Evolutionary conservation across 2,113 vertebrate genomes (phyloP).

Genomic region (Malaclemys terrapin): DNA sequence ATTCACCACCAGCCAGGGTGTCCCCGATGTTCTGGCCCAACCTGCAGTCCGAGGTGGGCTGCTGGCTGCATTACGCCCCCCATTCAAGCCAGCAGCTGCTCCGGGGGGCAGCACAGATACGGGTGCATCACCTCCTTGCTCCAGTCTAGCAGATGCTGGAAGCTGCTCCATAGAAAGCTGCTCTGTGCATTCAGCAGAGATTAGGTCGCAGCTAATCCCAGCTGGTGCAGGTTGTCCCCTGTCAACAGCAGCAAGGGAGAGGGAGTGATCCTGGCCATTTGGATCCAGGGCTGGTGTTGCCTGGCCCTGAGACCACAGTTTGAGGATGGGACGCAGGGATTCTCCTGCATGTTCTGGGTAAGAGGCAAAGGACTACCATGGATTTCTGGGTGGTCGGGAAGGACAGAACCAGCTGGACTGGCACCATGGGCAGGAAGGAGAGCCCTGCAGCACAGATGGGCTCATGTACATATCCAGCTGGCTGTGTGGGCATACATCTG

Average conservation of each 20-base stretch:
- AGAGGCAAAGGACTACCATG: background rate
- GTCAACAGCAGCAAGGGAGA: background rate
- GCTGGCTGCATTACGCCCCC: background rate
- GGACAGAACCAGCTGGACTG: background rate
- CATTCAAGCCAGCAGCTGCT: background rate
- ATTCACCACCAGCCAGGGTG: background rate
- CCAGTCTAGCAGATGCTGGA: background rate
- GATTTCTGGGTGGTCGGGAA: background rate
- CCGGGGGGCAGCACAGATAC: background rate
- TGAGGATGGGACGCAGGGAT: background rate
- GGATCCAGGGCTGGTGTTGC: background rate
- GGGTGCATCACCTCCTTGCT: background rate
- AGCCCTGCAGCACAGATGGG: too few species aligned
- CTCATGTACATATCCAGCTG: background rate
- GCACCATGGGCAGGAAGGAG: background rate
- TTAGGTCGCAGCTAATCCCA: background rate
- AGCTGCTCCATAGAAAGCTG: background rate
- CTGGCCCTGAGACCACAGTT: background rate
- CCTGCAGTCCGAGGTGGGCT: background rate
- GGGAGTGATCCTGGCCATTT: background rate
- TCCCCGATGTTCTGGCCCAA: background rate
- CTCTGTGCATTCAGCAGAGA: background rate
- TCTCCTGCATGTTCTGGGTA: too few species aligned
- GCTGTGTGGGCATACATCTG: background rate
- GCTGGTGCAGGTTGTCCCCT: too few species aligned